Evolutionary conservation across 2,113 vertebrate species (phyloP).

Genomic region (Pseudorhombus dupliciocellatus): DNA sequence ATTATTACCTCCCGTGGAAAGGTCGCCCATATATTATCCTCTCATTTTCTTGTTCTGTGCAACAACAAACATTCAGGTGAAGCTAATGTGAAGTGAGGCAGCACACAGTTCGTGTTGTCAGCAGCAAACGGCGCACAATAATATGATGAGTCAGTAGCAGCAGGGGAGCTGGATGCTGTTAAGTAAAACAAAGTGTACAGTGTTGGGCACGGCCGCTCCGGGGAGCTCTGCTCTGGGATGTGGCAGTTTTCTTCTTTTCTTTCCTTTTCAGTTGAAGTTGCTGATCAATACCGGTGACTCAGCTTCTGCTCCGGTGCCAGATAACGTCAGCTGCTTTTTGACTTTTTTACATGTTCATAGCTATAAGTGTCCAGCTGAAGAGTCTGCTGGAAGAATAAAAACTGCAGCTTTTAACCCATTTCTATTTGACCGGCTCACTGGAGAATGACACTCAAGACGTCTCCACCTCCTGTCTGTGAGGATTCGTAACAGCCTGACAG

Average conservation of each 20-base stretch:
- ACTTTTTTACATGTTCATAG: conserved; percentile 12
- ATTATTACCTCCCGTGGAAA: background rate
- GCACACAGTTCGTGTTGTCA: background rate
- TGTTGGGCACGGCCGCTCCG: background rate
- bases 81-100: background rate
- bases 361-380: conserved; percentile 7
- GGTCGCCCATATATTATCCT: background rate
- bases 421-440: conserved; percentile 6
- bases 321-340: conserved; percentile 27
- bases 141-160: conserved; percentile 26
- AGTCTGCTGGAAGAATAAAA: conserved; percentile 15
- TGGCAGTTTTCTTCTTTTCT: background rate
- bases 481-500: background rate
- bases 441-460: conserved; percentile 1
- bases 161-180: conserved; percentile 7
- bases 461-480: background rate
- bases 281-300: conserved; percentile 51
- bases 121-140: background rate
- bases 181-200: conserved; percentile 26
- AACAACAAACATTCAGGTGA: background rate
- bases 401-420: background rate
- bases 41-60: background rate
- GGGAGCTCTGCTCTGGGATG: background rate
- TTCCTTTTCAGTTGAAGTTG: conserved; percentile 13
- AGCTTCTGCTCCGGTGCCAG: conserved; percentile 35